A percentile compares a stretch with the other conserved stretches of the same genome.
phyloP scores from a whole-genome alignment of 53 echinoderm and acorn worm species.

The Echinarachnius parma region DNA sequence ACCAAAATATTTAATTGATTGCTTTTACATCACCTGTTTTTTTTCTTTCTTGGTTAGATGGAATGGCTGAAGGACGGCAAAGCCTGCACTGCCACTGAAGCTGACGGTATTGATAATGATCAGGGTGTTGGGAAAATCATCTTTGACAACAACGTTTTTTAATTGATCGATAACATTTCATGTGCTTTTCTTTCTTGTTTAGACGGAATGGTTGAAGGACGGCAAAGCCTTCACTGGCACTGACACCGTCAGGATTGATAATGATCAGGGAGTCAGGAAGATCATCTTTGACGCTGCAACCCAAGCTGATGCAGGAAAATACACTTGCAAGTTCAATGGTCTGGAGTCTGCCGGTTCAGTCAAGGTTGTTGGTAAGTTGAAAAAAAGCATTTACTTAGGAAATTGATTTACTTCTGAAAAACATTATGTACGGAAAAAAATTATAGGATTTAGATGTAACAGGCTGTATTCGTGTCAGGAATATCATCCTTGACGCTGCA shows the following conservation, averaged over 20 bases:
- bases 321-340: slow-evolving; percentile 64
- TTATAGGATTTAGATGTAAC: too few relatives aligned
- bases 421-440: too few relatives aligned
- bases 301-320: slow-evolving; percentile 77
- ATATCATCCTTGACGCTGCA: slow-evolving; percentile 66
- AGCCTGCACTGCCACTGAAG: slow-evolving; percentile 54
- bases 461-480: too few relatives aligned
- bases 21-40: too few relatives aligned
- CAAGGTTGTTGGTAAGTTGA: slow-evolving; percentile 63
- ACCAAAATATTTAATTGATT: too few relatives aligned
- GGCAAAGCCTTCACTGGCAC: slow-evolving; percentile 66
- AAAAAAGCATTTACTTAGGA: neutral
- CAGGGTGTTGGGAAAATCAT: slow-evolving; percentile 41
- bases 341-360: slow-evolving; percentile 74
- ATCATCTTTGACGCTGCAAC: slow-evolving; percentile 66
- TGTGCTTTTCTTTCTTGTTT: neutral
- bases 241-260: slow-evolving; percentile 52
- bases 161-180: neutral
- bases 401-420: too few relatives aligned
- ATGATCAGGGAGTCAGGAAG: slow-evolving; percentile 46
- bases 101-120: slow-evolving; percentile 36
- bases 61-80: slow-evolving; percentile 69
- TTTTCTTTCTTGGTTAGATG: too few relatives aligned
- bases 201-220: slow-evolving; percentile 74
- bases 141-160: slow-evolving; percentile 54